phyloP scores from a whole-genome alignment of 1,140 invertebrate species.

The Tachypleus tridentatus region DNA sequence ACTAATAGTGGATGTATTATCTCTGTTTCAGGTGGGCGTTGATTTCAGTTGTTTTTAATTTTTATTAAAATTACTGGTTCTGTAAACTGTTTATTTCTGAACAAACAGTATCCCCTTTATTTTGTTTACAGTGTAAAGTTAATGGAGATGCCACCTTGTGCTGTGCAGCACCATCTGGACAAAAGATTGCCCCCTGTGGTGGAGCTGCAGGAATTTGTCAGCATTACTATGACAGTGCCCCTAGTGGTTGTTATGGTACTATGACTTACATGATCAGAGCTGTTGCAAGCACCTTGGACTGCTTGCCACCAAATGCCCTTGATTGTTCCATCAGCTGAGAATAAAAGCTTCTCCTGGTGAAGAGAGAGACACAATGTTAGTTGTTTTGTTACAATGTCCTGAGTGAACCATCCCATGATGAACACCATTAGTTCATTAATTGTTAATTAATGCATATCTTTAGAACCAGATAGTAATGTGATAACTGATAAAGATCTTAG shows the following conservation, averaged over 20 bases:
- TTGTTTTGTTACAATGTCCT: no score
- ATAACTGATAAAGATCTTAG: no score
- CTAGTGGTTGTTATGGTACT: slow-evolving; percentile 90
- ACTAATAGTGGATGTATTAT: no score
- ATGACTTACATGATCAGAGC: slow-evolving; percentile 94
- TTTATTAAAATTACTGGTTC: not conserved
- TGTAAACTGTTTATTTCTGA: no score
- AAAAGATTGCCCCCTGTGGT: slow-evolving; percentile 56
- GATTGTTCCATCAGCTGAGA: slow-evolving; percentile 61
- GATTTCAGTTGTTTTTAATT: not conserved
- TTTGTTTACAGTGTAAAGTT: slow-evolving; percentile 51
- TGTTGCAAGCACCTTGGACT: slow-evolving; percentile 57
- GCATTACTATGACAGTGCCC: slow-evolving; percentile 95
- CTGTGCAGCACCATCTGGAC: slow-evolving; percentile 60
- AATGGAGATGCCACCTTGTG: slow-evolving; percentile 83
- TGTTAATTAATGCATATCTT: no score
- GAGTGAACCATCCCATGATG: no score
- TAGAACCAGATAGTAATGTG: no score
- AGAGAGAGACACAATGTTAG: no score
- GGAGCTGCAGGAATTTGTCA: slow-evolving; percentile 90
- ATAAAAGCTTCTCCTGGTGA: no score
- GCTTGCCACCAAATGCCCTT: slow-evolving; percentile 59
- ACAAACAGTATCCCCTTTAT: no score
- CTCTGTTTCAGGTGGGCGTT: not conserved
- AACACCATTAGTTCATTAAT: no score